Conservation (phyloP, 1,140 invertebrate genomes). For the Bombus cullumanus region DNA sequence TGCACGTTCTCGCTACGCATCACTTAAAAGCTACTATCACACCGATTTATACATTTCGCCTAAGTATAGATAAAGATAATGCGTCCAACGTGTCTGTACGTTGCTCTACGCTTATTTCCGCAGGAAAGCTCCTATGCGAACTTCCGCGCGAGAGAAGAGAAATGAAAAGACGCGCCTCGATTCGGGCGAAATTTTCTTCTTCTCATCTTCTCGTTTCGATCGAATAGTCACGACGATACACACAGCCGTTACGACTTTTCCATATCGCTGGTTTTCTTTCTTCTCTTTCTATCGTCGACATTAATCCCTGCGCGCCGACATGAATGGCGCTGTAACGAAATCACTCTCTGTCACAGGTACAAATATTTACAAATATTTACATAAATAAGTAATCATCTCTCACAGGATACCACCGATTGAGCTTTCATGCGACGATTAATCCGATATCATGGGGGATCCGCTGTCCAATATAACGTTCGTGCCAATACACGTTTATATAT, state of each 20-base stretch:
- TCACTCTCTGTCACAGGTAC: constrained; percentile 68
- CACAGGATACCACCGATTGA: constrained; percentile 69
- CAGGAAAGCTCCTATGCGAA: neutral
- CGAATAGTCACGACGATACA: neutral
- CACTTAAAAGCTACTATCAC: constrained; percentile 82
- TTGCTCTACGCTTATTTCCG: neutral
- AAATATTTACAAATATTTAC: constrained; percentile 81
- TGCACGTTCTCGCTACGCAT: constrained; percentile 71
- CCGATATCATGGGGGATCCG: constrained; percentile 48
- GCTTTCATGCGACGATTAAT: constrained; percentile 62
- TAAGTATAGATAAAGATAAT: constrained; percentile 70
- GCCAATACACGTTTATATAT: constrained; percentile 11
- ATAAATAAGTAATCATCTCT: constrained; percentile 71
- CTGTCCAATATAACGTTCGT: constrained; percentile 25
- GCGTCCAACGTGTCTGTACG: constrained; percentile 50
- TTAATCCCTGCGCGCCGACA: constrained; percentile 10
- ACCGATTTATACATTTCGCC: constrained; percentile 81
- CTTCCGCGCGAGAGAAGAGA: neutral
- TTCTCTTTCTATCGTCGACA: neutral
- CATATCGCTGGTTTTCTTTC: neutral
- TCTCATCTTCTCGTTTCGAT: too few relatives aligned
- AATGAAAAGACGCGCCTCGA: neutral
- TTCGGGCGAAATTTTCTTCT: too few relatives aligned
- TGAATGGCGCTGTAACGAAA: constrained; percentile 7
- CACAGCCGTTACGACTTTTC: neutral